Conservation (phyloP, 2,888 invertebrate genomes). For the Caenorhabditis sp. region DNA sequence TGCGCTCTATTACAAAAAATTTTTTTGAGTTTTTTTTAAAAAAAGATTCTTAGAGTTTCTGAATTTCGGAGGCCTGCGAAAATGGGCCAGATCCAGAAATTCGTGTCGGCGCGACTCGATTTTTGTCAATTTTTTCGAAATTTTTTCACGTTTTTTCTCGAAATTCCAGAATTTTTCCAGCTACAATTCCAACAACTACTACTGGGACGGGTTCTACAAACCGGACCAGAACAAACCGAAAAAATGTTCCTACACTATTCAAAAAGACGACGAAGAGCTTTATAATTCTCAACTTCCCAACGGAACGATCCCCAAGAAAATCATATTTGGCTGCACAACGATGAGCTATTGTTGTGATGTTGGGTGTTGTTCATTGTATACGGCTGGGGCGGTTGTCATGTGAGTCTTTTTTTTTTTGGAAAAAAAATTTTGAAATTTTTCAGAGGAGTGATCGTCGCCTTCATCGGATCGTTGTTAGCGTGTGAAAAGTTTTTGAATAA, state of each 20-base stretch:
- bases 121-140: too few species aligned
- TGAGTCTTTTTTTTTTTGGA: neutral
- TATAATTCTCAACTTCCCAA: neutral
- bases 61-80: too few species aligned
- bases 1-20: too few species aligned
- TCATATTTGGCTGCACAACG: neutral
- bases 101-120: too few species aligned
- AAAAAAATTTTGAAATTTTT: neutral
- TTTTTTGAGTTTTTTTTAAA: too few species aligned
- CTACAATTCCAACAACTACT: neutral
- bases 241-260: neutral
- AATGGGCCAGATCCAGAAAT: too few species aligned
- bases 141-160: too few species aligned
- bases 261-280: neutral
- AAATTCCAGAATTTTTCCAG: neutral
- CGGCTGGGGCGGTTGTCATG: neutral
- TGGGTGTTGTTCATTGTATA: neutral
- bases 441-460: neutral
- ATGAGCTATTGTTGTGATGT: neutral
- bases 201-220: neutral
- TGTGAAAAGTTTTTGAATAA: neutral
- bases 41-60: too few species aligned
- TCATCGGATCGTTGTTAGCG: neutral
- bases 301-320: neutral
- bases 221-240: neutral